Conservation (phyloP, 2,888 invertebrate genomes). For the Eustalomyia histrio region DNA sequence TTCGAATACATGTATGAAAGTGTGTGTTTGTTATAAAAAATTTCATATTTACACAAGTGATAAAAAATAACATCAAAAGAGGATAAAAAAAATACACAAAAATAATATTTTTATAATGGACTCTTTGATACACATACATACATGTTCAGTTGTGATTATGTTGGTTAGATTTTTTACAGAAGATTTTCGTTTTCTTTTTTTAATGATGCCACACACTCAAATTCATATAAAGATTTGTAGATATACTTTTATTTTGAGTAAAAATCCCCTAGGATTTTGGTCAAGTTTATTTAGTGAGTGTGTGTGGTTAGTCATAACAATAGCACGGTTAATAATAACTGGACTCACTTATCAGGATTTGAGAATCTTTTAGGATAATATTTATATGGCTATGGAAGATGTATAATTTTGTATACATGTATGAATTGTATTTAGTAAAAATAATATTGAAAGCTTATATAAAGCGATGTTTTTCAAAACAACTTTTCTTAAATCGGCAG, state of each 20-base stretch:
- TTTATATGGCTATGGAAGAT: too few relatives aligned
- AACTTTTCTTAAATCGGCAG: too few relatives aligned
- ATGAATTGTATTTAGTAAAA: too few relatives aligned
- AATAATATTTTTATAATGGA: conserved; percentile 60
- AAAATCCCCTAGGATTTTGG: conserved; percentile 37
- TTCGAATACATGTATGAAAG: conserved; percentile 18
- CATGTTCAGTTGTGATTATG: conserved; percentile 38
- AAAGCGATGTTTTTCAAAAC: too few relatives aligned
- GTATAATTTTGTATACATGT: too few relatives aligned
- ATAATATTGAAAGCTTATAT: too few relatives aligned
- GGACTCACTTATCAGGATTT: background rate
- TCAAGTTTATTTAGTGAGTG: conserved; percentile 5
- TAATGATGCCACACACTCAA: conserved; percentile 14
- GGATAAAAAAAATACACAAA: conserved; percentile 19
- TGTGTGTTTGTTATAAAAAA: conserved; percentile 19
- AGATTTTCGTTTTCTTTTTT: conserved; percentile 6
- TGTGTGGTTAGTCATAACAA: conserved; percentile 22
- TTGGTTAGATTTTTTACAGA: conserved; percentile 11
- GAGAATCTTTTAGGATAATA: too few relatives aligned
- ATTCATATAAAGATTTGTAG: conserved; percentile 28
- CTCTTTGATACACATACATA: conserved; percentile 26
- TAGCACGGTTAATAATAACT: conserved; percentile 12
- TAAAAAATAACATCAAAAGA: conserved; percentile 41
- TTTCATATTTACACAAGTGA: conserved; percentile 47
- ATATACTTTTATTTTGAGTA: conserved; percentile 16